Conservation (phyloP, 2,113 vertebrate genomes). For the Daboia siamensis region DNA sequence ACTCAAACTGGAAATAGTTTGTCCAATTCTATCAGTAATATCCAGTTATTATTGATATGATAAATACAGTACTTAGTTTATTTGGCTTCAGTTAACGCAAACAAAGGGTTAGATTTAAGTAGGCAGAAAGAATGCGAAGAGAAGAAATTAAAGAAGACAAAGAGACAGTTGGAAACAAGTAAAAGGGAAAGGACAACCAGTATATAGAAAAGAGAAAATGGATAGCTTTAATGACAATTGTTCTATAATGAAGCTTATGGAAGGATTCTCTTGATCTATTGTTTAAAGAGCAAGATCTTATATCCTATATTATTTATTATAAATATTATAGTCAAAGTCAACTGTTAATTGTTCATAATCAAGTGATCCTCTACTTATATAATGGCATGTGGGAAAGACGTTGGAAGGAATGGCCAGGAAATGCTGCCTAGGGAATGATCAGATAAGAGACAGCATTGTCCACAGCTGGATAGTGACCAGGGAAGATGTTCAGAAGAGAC, state of each 20-base stretch:
- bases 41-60: constrained; percentile 42
- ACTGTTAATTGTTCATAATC: background rate
- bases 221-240: background rate
- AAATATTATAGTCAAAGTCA: background rate
- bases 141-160: background rate
- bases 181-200: background rate
- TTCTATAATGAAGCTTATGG: background rate
- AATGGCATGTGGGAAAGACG: background rate
- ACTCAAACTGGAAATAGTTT: background rate
- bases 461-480: background rate
- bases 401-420: background rate
- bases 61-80: background rate
- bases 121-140: background rate
- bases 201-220: background rate
- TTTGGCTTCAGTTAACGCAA: background rate
- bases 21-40: constrained; percentile 40
- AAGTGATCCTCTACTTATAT: background rate
- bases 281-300: background rate
- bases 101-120: background rate
- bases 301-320: background rate
- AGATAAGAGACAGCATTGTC: background rate
- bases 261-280: background rate
- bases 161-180: background rate
- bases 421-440: background rate
- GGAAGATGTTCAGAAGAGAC: background rate